Base-by-base conservation (phyloP, 2,888 invertebrate genomes). In the Cataglyphis altisquamis region DNA sequence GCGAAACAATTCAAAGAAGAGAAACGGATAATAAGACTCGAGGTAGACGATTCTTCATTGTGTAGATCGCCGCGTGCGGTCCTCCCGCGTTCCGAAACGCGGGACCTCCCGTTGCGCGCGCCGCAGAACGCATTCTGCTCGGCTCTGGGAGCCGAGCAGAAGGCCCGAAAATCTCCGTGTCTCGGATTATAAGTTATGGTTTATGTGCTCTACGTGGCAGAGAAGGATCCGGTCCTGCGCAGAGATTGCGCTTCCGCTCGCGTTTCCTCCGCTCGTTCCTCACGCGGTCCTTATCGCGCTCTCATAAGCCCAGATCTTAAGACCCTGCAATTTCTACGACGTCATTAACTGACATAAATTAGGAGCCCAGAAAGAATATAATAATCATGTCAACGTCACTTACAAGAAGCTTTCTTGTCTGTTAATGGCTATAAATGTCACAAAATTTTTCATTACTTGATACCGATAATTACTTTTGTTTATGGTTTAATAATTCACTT, bases 131-230 rank as follows among this genome's bases (percentile, higher is more conserved):
- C 67, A 52, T 57, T 63, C 74, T 66, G 48, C 45, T 1, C 1
- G 25, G 83, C 87, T 89, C 86, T 88, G 90, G 48, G 89, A 92
- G 90, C 89, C 87, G 85, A 84, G 87, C 90, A 85, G 89, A 88
- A 89, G 88, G 87, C 87, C 84, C 80, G 91, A 90, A 90, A 92
- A 93, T 92, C 91, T 92, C 91, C 90, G 91, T 93, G 92, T 89
- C 90, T 89, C 87, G 88, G 90, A 90, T 92, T 91, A 91, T 91
- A 91, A 93, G 62, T 88, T 88, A 90, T 81, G 82, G 60, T 83
- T 82, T 74, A 73, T 75, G 78, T 78, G 74, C 67, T 52, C 48
- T 82, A 48, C 63, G 41, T 63, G 21, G 68, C 52, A 29, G 67
- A 57, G 10, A n/a, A n/a, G 60, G 39, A 70, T 80, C 78, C 78